Evolutionary conservation across 2,113 vertebrate species (phyloP).

Genomic region (Menidia beryllina): DNA sequence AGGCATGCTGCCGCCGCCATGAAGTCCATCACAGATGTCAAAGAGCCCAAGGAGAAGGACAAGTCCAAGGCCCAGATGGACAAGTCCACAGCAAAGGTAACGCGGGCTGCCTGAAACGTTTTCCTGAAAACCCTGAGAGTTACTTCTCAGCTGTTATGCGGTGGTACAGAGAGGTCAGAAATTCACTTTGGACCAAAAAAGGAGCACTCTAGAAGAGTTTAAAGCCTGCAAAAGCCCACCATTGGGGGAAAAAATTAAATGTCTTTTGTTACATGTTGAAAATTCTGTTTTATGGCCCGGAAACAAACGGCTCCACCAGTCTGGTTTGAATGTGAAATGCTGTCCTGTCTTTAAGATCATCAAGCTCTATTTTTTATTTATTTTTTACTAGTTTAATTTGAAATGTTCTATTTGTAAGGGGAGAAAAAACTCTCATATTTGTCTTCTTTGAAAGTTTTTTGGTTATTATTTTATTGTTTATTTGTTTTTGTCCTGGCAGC

Average conservation of each 20-base stretch:
- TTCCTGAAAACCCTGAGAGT: conserved; percentile 4
- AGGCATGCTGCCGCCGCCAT: conserved; percentile 94
- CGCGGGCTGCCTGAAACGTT: conserved; percentile 34
- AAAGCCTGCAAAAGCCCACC: too few species aligned
- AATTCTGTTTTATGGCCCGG: background rate
- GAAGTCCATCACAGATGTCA: conserved; percentile 91
- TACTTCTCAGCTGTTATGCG: background rate
- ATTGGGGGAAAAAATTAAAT: too few species aligned
- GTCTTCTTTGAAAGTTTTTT: too few species aligned
- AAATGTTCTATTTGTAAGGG: too few species aligned
- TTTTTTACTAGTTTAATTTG: too few species aligned
- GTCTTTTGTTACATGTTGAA: too few species aligned
- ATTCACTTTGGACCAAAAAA: too few species aligned
- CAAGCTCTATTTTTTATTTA: too few species aligned
- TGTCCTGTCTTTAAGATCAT: background rate
- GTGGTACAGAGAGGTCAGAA: too few species aligned
- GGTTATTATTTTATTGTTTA: too few species aligned
- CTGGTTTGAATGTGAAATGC: background rate
- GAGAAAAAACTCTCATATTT: too few species aligned
- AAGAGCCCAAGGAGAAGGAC: conserved; percentile 86
- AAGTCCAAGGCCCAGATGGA: conserved; percentile 80
- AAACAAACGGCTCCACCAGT: background rate
- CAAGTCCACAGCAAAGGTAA: conserved; percentile 79
- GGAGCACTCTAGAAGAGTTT: too few species aligned
- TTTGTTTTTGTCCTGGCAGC: background rate